Evolutionary conservation across 2,113 vertebrate genomes (phyloP).

Genomic region (Lagopus leucura): DNA sequence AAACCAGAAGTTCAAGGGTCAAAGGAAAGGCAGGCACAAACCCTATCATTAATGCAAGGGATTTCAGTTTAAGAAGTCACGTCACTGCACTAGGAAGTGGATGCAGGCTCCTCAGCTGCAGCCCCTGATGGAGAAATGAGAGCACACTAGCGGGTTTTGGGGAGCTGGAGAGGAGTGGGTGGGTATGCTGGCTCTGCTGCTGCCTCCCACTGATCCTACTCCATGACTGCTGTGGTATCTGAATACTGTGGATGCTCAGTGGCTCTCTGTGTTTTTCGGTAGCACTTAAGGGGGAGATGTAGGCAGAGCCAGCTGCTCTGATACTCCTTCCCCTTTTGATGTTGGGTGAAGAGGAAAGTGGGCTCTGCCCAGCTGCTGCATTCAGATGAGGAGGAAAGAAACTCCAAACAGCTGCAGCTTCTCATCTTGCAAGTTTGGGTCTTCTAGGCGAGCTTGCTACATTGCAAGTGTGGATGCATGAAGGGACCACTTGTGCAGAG

Average conservation of each 20-base stretch:
- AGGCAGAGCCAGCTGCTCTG: background rate
- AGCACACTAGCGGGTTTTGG: background rate
- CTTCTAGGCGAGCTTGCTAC: background rate
- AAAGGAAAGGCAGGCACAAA: background rate
- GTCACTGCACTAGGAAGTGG: background rate
- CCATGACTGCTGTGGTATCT: background rate
- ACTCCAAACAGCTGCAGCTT: background rate
- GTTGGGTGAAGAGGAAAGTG: rapidly evolving
- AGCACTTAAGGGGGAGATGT: too few species aligned
- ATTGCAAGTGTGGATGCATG: rapidly evolving
- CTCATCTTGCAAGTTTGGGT: background rate
- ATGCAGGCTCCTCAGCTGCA: rapidly evolving
- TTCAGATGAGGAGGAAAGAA: background rate
- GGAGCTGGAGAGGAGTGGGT: background rate
- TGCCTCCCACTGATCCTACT: background rate
- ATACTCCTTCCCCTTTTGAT: background rate
- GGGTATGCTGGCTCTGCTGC: background rate
- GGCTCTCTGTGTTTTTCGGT: too few species aligned
- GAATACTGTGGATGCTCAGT: background rate
- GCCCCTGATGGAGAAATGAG: rapidly evolving
- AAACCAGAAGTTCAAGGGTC: background rate
- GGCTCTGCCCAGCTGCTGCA: rapidly evolving
- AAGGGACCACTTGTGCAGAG: background rate
- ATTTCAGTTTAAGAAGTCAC: background rate
- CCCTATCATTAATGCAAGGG: background rate